Evolutionary conservation across 53 echinoderm and acorn worm genomes (phyloP).

Genomic region (Antedon mediterranea): DNA sequence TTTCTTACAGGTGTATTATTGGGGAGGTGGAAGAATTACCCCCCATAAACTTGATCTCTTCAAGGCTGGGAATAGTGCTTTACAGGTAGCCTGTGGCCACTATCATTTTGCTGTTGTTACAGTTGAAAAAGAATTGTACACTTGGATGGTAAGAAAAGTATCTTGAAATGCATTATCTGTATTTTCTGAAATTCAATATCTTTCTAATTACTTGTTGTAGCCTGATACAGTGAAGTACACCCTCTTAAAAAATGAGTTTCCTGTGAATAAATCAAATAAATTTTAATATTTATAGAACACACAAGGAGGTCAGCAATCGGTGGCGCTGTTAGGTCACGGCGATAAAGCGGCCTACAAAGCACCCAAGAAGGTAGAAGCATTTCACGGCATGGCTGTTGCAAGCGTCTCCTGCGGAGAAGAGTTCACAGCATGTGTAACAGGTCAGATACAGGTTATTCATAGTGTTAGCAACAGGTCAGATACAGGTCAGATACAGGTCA

Average conservation of each 20-base stretch:
- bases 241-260: too few relatives aligned
- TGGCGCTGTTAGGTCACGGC: conserved; percentile 85
- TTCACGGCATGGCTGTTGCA: conserved; percentile 67
- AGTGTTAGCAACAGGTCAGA: too few relatives aligned
- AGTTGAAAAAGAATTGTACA: conserved; percentile 86
- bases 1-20: conserved; percentile 68
- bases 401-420: conserved; percentile 93
- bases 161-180: too few relatives aligned
- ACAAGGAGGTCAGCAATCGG: conserved; percentile 76
- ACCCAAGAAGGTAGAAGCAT: conserved; percentile 79
- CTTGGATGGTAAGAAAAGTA: conserved; percentile 77
- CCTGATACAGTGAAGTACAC: background rate
- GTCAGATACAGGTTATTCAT: too few relatives aligned
- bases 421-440: conserved; percentile 92
- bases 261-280: too few relatives aligned
- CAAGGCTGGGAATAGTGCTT: conserved; percentile 56
- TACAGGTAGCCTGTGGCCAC: conserved; percentile 76
- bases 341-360: conserved; percentile 83
- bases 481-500: too few relatives aligned
- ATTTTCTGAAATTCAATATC: too few relatives aligned
- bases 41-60: conserved; percentile 67
- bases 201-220: background rate
- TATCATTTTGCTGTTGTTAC: conserved; percentile 85
- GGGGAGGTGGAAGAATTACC: conserved; percentile 80
- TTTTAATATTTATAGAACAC: conserved; percentile 38